Base-by-base conservation (phyloP, 1,140 invertebrate species). In the Centruroides sculpturatus region DNA sequence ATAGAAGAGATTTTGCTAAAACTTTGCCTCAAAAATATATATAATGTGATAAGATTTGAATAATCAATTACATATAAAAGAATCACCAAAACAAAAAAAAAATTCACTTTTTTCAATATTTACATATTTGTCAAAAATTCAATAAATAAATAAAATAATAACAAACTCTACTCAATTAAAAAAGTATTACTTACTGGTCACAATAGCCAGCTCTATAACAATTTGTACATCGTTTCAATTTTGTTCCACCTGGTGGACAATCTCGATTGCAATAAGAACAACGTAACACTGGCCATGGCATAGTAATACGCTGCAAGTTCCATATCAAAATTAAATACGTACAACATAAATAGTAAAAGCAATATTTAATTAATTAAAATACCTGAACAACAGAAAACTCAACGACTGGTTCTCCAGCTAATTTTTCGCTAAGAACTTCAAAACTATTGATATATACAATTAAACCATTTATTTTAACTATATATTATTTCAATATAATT, bases 201-300 rank as follows among this genome's bases (percentile, higher is more conserved):
- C 76, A 78, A 68, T 78, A 78, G 59, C 73, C 72, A 7, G 71
- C 74, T 67, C 72, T 71, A 58, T 67, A 71, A 66, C 76, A 78
- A 53, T 73, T 74, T 35, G 71, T 75, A 66, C 76, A 78, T 47
- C 75, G 62, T 59, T 74, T 74, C 7, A 77, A 68, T 59, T 71
- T 72, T 35, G 59, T 63, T 52, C 67, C 69, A 23, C 68, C 71
- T 12, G 36, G 6, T 23, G 64, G 60, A 63, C 66, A 67, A 6
- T 66, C 66, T 56, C 70, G 69, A 56, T 69, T 68, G 64, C 75
- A 76, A 13, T 62, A 66, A 10, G 71, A 57, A 65, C 76, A 77
- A 35, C 65, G 57, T 5, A 60, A 63, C 1, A 72, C 70, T 9
- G 69, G 69, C 52, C 63, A 68, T 36, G 74, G 75, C 56, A 71